phyloP scores from a whole-genome alignment of 2,797 vertebrate species.

The Eulemur mongoz region DNA sequence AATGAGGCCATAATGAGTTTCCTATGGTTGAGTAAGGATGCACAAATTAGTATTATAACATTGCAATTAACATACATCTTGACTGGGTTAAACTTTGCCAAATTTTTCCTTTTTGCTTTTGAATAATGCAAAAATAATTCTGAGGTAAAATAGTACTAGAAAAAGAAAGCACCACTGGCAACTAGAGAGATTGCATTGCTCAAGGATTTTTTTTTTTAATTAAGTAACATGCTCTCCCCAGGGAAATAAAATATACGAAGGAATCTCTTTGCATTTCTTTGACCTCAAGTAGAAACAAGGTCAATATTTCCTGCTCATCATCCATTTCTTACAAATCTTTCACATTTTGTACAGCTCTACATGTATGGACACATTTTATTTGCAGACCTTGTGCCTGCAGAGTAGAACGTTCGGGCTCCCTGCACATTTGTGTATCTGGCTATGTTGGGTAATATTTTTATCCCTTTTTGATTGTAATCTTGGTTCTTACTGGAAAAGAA shows the following conservation, averaged over 20 bases:
- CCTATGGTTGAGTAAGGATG: conserved; percentile 70
- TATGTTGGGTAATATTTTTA: not conserved
- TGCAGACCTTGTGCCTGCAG: not conserved
- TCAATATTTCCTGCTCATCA: conserved; percentile 12
- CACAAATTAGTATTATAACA: conserved; percentile 69
- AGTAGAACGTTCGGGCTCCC: not conserved
- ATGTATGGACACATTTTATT: not conserved
- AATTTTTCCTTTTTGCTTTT: conserved; percentile 72
- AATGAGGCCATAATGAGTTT: conserved; percentile 79
- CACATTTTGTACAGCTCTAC: not conserved
- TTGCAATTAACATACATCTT: conserved; percentile 66
- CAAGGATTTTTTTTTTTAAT: conserved; percentile 36
- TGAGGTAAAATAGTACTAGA: not conserved
- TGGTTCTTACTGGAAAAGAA: conserved; percentile 15
- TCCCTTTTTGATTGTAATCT: not conserved
- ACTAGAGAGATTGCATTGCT: conserved; percentile 40
- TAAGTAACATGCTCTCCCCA: conserved; percentile 5
- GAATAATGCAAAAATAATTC: conserved; percentile 46
- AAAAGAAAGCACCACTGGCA: not conserved
- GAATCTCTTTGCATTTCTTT: conserved; percentile 55
- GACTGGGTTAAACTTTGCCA: conserved; percentile 68
- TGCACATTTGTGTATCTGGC: not conserved
- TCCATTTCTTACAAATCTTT: not conserved
- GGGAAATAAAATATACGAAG: conserved; percentile 66
- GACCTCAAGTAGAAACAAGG: conserved; percentile 54